Evolutionary conservation across 2,797 vertebrate genomes (phyloP).

Genomic region (Siniperca obscura): DNA sequence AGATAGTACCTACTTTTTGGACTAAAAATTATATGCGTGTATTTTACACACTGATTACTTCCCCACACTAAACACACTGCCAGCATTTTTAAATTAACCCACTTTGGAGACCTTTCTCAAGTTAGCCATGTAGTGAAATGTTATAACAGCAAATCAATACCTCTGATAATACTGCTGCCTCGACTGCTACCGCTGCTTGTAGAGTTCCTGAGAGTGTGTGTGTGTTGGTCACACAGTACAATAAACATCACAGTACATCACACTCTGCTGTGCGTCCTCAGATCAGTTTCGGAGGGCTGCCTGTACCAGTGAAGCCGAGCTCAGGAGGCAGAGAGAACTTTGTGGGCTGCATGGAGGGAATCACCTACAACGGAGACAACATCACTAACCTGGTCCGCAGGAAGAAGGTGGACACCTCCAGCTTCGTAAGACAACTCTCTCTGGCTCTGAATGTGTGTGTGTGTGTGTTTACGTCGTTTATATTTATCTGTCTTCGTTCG

Average conservation of each 20-base stretch:
- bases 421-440: constrained; percentile 87
- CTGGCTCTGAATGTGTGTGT: neutral
- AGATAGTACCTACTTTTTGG: neutral
- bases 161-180: too few relatives aligned
- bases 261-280: constrained; percentile 65
- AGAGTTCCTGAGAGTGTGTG: neutral
- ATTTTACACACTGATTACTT: too few relatives aligned
- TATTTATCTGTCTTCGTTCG: neutral
- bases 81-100: too few relatives aligned
- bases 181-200: neutral
- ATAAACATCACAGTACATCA: too few relatives aligned
- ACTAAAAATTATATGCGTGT: too few relatives aligned
- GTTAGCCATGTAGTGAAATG: too few relatives aligned
- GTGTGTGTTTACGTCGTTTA: neutral
- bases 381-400: constrained; percentile 94
- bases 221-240: neutral
- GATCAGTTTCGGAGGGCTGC: constrained; percentile 95
- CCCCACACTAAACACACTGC: too few relatives aligned
- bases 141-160: too few relatives aligned
- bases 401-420: constrained; percentile 92
- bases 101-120: too few relatives aligned
- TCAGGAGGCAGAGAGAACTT: constrained; percentile 89
- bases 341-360: constrained; percentile 96
- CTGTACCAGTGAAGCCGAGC: constrained; percentile 86
- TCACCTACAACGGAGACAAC: constrained; percentile 96